phyloP scores from a whole-genome alignment of 1,140 invertebrate species.

The Drosophila funebris region DNA sequence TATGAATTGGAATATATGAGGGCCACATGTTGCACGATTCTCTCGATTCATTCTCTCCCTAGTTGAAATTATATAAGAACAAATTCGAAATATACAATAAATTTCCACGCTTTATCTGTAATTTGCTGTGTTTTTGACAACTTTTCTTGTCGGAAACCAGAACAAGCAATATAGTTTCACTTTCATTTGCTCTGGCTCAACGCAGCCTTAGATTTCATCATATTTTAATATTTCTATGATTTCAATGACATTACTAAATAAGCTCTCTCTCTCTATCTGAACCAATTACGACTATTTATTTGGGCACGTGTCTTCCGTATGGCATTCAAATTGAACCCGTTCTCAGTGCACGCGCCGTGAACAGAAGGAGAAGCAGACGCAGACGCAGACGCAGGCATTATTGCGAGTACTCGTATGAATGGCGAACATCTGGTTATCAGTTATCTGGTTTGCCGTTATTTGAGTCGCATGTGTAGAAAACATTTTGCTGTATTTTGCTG shows the following conservation, averaged over 20 bases:
- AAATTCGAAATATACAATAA: too few relatives aligned
- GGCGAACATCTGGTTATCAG: constrained; percentile 44
- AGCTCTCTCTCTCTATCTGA: background rate
- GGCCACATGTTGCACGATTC: too few relatives aligned
- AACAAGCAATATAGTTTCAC: background rate
- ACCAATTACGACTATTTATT: constrained; percentile 11
- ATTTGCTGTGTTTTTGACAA: too few relatives aligned
- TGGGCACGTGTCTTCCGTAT: constrained; percentile 29
- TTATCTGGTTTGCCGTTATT: constrained; percentile 28
- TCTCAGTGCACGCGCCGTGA: background rate
- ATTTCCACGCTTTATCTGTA: too few relatives aligned
- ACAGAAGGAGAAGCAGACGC: constrained; percentile 13
- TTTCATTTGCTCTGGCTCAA: background rate
- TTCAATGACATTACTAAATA: background rate
- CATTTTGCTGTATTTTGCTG: constrained; percentile 12
- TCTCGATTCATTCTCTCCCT: too few relatives aligned
- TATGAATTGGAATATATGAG: too few relatives aligned
- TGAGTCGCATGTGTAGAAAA: constrained; percentile 14
- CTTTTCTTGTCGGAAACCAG: too few relatives aligned
- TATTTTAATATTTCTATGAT: background rate
- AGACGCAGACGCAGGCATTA: background rate
- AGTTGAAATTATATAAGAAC: too few relatives aligned
- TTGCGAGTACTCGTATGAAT: constrained; percentile 6
- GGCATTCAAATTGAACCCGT: constrained; percentile 24
- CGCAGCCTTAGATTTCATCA: background rate